A percentile compares a stretch with the other conserved stretches of the same genome.
phyloP scores from a whole-genome alignment of 2,888 invertebrate genomes.

The Harpalus rufipes region DNA sequence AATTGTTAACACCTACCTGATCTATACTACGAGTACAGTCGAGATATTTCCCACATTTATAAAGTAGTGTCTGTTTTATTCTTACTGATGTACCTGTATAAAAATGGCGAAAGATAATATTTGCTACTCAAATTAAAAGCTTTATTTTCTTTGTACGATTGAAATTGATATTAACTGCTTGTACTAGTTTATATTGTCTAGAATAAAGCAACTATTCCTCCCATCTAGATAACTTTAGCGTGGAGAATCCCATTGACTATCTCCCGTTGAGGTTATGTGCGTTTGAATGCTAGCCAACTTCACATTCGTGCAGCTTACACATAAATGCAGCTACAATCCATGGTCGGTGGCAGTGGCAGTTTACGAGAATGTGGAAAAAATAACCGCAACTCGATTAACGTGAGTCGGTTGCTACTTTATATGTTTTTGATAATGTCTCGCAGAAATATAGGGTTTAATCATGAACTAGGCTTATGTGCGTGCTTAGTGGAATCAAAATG shows the following conservation, averaged over 20 bases:
- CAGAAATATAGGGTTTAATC: conserved; percentile 36
- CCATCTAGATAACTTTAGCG: neutral
- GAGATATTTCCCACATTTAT: too few species aligned
- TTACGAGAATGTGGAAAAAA: conserved; percentile 39
- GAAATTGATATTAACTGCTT: too few species aligned
- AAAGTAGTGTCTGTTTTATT: too few species aligned
- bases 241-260: neutral
- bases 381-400: conserved; percentile 19
- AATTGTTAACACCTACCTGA: too few species aligned
- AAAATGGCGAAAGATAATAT: too few species aligned
- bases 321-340: conserved; percentile 15
- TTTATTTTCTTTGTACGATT: too few species aligned
- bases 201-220: neutral
- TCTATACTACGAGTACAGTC: too few species aligned
- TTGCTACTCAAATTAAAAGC: too few species aligned
- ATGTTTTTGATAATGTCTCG: conserved; percentile 40
- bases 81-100: too few species aligned
- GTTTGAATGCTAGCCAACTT: conserved; percentile 22
- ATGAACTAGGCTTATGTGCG: conserved; percentile 18
- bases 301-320: conserved; percentile 33
- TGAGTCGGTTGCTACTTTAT: conserved; percentile 20
- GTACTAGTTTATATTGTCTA: neutral
- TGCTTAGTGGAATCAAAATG: conserved; percentile 9
- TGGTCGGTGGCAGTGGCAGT: conserved; percentile 7
- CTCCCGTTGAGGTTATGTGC: neutral